phyloP scores from a whole-genome alignment of 2,797 vertebrate genomes.

The Liparis tanakae region DNA sequence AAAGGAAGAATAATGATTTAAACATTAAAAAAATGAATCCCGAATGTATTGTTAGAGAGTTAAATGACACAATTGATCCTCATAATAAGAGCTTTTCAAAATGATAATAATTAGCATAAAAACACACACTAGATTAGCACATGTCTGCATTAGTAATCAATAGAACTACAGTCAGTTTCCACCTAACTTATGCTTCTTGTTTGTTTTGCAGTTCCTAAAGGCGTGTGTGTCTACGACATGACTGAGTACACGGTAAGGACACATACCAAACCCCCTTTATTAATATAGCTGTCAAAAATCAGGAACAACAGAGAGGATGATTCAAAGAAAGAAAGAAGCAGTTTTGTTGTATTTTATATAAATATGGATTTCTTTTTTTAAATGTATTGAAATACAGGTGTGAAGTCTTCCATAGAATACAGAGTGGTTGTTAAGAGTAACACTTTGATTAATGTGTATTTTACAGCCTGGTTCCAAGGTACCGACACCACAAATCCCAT shows the following conservation, averaged over 20 bases:
- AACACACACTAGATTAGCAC: background rate
- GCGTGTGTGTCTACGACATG: slow-evolving; percentile 77
- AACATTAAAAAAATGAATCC: too few species aligned
- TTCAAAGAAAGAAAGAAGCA: background rate
- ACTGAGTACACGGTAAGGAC: slow-evolving; percentile 78
- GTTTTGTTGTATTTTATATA: background rate
- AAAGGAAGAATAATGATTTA: too few species aligned
- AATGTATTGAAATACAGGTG: background rate
- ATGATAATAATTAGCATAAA: background rate
- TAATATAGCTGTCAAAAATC: background rate
- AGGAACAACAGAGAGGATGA: background rate
- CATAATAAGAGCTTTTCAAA: background rate
- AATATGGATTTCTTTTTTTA: background rate
- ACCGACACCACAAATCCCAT: slow-evolving; percentile 48
- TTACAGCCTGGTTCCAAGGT: slow-evolving; percentile 85
- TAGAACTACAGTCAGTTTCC: background rate
- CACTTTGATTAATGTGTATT: slow-evolving; percentile 15
- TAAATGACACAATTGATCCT: background rate
- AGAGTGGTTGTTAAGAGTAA: background rate
- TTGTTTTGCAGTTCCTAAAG: slow-evolving; percentile 72
- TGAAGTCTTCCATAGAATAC: background rate
- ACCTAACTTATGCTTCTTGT: slow-evolving; percentile 6
- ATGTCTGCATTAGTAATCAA: background rate
- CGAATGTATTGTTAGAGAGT: background rate
- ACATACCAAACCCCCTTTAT: background rate